phyloP scores from a whole-genome alignment of 1,140 invertebrate species.

The Chironomus striatipennis region DNA sequence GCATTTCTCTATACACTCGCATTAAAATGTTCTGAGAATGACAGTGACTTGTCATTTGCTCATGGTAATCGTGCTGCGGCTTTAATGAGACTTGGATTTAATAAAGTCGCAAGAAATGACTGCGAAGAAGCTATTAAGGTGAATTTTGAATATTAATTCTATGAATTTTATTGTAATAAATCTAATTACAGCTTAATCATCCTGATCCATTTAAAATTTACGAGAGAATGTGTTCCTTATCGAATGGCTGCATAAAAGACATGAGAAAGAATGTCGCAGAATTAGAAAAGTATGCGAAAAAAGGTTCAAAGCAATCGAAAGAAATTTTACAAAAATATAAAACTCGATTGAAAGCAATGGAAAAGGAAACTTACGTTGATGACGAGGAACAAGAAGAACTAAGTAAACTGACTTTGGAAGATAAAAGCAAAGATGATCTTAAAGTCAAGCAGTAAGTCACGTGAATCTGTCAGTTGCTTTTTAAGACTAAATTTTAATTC shows the following conservation, averaged over 20 bases:
- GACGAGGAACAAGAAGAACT: neutral
- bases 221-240: neutral
- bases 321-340: neutral
- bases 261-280: neutral
- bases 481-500: too few species aligned
- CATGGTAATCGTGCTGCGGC: neutral
- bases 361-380: neutral
- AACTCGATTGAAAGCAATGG: neutral
- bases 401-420: neutral
- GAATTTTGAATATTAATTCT: too few species aligned
- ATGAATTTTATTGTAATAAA: too few species aligned
- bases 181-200: neutral
- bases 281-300: neutral
- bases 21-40: neutral
- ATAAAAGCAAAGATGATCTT: neutral
- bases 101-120: neutral
- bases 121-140: neutral
- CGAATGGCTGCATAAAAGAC: neutral
- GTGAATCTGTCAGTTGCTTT: too few species aligned
- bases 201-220: constrained; percentile 18
- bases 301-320: neutral
- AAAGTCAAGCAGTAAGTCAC: neutral
- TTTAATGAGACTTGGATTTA: neutral
- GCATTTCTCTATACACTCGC: neutral
- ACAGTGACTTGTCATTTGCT: neutral